Conservation (phyloP, 2,113 vertebrate species). For the Alexandromys fortis region DNA sequence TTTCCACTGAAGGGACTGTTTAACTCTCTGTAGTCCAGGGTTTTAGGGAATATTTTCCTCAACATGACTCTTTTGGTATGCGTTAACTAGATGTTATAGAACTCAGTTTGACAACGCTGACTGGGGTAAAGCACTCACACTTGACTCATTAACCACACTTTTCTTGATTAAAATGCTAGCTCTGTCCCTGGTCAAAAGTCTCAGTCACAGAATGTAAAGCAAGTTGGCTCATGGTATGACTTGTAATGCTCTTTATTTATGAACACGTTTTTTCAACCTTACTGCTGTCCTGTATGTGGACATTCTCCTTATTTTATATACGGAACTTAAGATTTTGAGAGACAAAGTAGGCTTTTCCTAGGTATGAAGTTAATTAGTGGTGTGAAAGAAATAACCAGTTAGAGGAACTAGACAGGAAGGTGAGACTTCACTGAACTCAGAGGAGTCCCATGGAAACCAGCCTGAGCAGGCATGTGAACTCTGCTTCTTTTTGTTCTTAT, state of each 20-base stretch:
- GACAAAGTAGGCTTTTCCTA: neutral
- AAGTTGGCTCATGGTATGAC: neutral
- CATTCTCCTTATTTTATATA: neutral
- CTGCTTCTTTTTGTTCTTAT: neutral
- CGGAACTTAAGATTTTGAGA: neutral
- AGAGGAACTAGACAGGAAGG: neutral
- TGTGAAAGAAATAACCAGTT: neutral
- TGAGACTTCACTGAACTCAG: neutral
- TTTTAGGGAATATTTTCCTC: neutral
- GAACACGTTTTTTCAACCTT: neutral
- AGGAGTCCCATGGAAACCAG: neutral
- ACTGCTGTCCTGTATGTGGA: neutral
- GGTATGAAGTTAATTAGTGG: neutral
- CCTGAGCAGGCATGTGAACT: rapidly evolving
- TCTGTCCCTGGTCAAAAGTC: neutral
- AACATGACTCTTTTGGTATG: neutral
- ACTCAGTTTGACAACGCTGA: neutral
- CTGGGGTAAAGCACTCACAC: neutral
- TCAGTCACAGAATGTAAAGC: neutral
- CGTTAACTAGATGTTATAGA: neutral
- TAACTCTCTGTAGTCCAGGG: neutral
- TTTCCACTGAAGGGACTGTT: neutral
- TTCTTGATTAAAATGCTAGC: neutral
- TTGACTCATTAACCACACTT: neutral
- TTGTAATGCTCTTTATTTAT: neutral